Conservation (phyloP, 2,888 invertebrate genomes). For the Apeira syringaria region DNA sequence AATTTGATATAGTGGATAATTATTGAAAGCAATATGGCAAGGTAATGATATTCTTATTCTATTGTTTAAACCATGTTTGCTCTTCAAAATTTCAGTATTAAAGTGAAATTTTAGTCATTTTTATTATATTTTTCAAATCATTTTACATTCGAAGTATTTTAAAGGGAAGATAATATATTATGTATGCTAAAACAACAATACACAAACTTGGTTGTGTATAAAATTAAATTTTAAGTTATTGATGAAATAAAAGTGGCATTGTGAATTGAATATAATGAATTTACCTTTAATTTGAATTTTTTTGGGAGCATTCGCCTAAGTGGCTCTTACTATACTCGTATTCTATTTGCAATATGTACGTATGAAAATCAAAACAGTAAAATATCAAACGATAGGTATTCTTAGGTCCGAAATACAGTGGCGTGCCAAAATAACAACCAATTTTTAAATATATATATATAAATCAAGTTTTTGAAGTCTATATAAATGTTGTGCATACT, state of each 20-base stretch:
- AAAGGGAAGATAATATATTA: too few relatives aligned
- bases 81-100: constrained; percentile 48
- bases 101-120: constrained; percentile 70
- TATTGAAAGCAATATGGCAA: too few relatives aligned
- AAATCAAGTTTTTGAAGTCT: constrained; percentile 22
- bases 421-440: constrained; percentile 37
- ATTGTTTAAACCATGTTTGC: neutral
- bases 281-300: constrained; percentile 1
- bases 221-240: constrained; percentile 11
- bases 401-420: constrained; percentile 63
- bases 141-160: constrained; percentile 9
- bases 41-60: too few relatives aligned
- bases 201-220: constrained; percentile 29
- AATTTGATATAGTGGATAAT: too few relatives aligned
- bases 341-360: constrained; percentile 31
- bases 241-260: constrained; percentile 2
- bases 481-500: constrained; percentile 25
- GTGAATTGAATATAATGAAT: too few relatives aligned
- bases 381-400: constrained; percentile 59
- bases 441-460: constrained; percentile 15
- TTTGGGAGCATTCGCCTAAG: constrained; percentile 21
- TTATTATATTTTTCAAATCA: constrained; percentile 16
- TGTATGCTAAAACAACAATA: too few relatives aligned
- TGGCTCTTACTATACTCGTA: constrained; percentile 19
- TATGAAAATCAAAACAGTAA: constrained; percentile 38